These are phyloP conservation scores for Oryctes rhinoceros DNA, from an alignment of 1,140 invertebrate species.

Conservation along the genomic window DNA sequence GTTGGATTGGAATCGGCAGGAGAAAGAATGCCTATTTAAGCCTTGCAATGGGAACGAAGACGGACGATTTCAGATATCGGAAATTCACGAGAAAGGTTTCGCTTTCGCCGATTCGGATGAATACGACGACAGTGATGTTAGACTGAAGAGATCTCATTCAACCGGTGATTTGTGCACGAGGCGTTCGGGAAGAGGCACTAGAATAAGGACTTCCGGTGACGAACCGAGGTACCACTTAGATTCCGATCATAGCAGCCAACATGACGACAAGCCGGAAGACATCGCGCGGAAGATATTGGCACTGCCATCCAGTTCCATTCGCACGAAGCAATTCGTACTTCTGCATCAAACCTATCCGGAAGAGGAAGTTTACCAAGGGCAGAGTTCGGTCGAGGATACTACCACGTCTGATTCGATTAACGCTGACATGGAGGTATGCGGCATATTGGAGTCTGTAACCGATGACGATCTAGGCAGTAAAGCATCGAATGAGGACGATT, in stretches of 20 bases:
- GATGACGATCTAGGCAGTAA: slow-evolving; percentile 54
- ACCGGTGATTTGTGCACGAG: slow-evolving; percentile 63
- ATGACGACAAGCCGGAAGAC: slow-evolving; percentile 64
- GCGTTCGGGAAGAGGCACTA: slow-evolving; percentile 52
- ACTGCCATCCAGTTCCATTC: slow-evolving; percentile 54
- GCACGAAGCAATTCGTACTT: slow-evolving; percentile 57
- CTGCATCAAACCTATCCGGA: slow-evolving; percentile 57
- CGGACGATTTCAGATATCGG: slow-evolving; percentile 65
- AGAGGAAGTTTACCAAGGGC: slow-evolving; percentile 58
- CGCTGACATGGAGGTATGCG: slow-evolving; percentile 63
- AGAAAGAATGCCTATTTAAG: slow-evolving; percentile 54
- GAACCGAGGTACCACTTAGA: slow-evolving; percentile 63
- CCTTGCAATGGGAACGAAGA: slow-evolving; percentile 61
- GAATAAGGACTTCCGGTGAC: slow-evolving; percentile 55
- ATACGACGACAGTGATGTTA: slow-evolving; percentile 56
- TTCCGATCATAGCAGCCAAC: slow-evolving; percentile 64
- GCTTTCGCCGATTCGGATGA: slow-evolving; percentile 60
- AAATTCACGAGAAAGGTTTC: slow-evolving; percentile 64
- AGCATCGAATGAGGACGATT: slow-evolving; percentile 46
- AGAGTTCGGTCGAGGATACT: slow-evolving; percentile 62
- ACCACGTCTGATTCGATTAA: slow-evolving; percentile 63
- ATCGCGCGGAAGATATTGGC: slow-evolving; percentile 57
- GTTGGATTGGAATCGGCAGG: slow-evolving; percentile 44
- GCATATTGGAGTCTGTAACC: slow-evolving; percentile 59
- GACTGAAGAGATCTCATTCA: slow-evolving; percentile 63